Conservation (phyloP, 2,797 vertebrate genomes). For the Microchirus variegatus region DNA sequence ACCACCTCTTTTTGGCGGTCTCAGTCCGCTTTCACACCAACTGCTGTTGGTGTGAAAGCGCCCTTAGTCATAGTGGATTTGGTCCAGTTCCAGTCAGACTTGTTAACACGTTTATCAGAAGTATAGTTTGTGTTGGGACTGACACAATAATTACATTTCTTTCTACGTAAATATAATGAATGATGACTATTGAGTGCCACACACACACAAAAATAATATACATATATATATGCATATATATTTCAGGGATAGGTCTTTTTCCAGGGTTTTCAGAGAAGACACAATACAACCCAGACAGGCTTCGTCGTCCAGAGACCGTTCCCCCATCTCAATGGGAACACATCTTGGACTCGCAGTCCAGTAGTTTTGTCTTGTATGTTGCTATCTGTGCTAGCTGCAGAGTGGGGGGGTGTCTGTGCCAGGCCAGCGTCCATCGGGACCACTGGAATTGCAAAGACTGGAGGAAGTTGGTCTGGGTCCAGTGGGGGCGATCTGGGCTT, state of each 20-base stretch:
- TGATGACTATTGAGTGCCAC: too few relatives aligned
- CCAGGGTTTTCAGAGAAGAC: slow-evolving; percentile 36
- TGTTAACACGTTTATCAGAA: too few relatives aligned
- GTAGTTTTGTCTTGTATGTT: slow-evolving; percentile 80
- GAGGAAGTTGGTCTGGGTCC: slow-evolving; percentile 77
- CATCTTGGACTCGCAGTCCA: slow-evolving; percentile 74
- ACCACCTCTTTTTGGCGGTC: too few relatives aligned
- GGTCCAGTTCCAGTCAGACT: too few relatives aligned
- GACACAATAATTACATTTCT: too few relatives aligned
- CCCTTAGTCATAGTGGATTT: too few relatives aligned
- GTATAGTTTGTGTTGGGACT: too few relatives aligned
- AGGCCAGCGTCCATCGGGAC: slow-evolving; percentile 76
- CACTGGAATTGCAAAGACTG: slow-evolving; percentile 74
- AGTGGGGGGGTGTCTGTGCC: slow-evolving; percentile 71
- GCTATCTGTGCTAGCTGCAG: slow-evolving; percentile 74
- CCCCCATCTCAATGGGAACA: slow-evolving; percentile 70
- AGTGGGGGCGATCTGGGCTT: slow-evolving; percentile 74
- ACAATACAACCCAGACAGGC: slow-evolving; percentile 72
- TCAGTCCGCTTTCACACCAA: too few relatives aligned
- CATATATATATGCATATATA: too few relatives aligned
- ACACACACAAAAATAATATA: too few relatives aligned
- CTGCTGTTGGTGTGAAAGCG: too few relatives aligned
- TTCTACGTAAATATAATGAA: too few relatives aligned
- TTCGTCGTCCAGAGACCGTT: slow-evolving; percentile 71
- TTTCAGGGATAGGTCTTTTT: slow-evolving; percentile 4